These are phyloP conservation scores for Halcyon badia DNA, from an alignment of 2,797 vertebrate genomes.

Conservation along the genomic window DNA sequence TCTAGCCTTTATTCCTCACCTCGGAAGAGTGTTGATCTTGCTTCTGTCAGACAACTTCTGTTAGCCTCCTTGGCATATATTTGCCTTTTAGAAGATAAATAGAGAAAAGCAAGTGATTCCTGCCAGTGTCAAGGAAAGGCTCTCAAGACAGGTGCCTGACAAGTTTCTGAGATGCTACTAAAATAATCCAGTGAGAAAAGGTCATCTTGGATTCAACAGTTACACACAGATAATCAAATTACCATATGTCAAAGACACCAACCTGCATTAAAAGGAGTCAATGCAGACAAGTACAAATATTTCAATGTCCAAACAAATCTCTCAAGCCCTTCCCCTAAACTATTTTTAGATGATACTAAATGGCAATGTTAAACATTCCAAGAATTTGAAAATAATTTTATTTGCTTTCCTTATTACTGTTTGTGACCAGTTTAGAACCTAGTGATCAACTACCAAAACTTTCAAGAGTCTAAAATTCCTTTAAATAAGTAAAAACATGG, in stretches of 20 bases:
- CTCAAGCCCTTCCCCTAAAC: background rate
- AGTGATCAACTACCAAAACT: background rate
- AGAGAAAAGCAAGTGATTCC: constrained; percentile 1
- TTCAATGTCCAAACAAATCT: background rate
- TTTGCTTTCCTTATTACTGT: background rate
- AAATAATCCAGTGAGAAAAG: constrained; percentile 30
- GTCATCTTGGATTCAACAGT: constrained; percentile 2
- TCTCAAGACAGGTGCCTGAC: background rate
- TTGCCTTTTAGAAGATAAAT: constrained; percentile 17
- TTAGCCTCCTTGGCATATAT: background rate
- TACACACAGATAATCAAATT: background rate
- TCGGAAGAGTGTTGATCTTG: background rate
- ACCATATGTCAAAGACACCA: background rate
- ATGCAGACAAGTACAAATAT: background rate
- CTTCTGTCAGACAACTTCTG: background rate
- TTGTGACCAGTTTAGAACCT: background rate
- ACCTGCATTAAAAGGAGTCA: background rate
- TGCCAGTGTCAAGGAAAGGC: constrained; percentile 9
- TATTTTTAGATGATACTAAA: background rate
- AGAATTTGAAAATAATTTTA: background rate
- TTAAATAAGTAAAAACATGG: background rate
- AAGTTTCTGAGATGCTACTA: background rate
- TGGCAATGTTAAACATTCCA: background rate
- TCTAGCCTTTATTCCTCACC: background rate
- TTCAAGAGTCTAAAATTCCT: background rate